These are phyloP conservation scores for Melanotaenia trifasciata DNA, from an alignment of 2,797 vertebrate genomes.

Conservation along the genomic window DNA sequence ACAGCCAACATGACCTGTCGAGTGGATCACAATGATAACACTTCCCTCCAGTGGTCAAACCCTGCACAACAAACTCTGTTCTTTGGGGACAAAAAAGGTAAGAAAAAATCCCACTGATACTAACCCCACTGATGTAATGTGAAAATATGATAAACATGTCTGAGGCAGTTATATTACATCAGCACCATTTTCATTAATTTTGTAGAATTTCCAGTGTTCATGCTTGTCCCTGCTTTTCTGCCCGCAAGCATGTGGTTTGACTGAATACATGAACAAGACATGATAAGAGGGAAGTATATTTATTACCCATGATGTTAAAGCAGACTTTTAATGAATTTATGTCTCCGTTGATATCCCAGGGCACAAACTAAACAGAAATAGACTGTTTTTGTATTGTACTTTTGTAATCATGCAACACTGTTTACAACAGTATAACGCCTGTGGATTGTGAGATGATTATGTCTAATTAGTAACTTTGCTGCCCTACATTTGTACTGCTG, in stretches of 20 bases:
- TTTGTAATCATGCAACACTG: constrained; percentile 71
- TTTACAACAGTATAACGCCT: constrained; percentile 68
- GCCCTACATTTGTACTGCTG: constrained; percentile 70
- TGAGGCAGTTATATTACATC: constrained; percentile 45
- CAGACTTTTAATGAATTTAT: constrained; percentile 62
- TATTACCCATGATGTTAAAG: constrained; percentile 37
- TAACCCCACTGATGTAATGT: constrained; percentile 44
- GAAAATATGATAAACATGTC: constrained; percentile 55
- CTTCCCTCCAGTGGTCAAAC: constrained; percentile 99
- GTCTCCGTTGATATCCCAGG: constrained; percentile 54
- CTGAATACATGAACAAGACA: constrained; percentile 25
- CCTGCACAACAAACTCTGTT: constrained; percentile 99
- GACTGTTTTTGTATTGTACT: constrained; percentile 57
- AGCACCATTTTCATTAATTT: constrained; percentile 44
- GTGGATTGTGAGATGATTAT: constrained; percentile 73
- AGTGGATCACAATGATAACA: constrained; percentile 99
- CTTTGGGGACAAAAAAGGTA: constrained; percentile 99
- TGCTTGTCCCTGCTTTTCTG: constrained; percentile 30
- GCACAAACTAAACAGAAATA: constrained; percentile 54
- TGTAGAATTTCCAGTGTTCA: constrained; percentile 33
- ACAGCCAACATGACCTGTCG: constrained; percentile 97
- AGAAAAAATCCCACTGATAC: constrained; percentile 60
- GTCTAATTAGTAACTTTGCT: constrained; percentile 75
- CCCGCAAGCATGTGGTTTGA: constrained; percentile 37
- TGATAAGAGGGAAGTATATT: constrained; percentile 41